Percentiles rank a stretch among this genome's conserved stretches.
phyloP scores from a whole-genome alignment of 2,113 vertebrate genomes.

The Prochilodus magdalenae region DNA sequence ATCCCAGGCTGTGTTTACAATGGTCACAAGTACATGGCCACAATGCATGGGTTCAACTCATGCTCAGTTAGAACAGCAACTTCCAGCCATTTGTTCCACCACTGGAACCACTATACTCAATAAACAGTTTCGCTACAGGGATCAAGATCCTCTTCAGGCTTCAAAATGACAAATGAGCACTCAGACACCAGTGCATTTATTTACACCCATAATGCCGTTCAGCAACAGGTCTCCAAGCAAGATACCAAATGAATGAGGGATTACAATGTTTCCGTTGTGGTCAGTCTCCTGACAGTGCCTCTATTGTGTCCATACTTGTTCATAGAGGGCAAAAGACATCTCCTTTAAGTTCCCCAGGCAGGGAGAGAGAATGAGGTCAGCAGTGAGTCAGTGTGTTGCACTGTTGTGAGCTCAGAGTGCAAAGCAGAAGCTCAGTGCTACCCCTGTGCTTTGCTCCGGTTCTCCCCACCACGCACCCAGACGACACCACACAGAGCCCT shows the following conservation, averaged over 20 bases:
- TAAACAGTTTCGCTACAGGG: too few relatives aligned
- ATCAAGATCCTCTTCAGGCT: not conserved
- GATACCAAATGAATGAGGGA: conserved; percentile 19
- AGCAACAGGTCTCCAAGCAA: not conserved
- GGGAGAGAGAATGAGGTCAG: conserved; percentile 25
- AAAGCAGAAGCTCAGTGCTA: conserved; percentile 17
- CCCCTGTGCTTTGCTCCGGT: conserved; percentile 14
- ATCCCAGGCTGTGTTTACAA: too few relatives aligned
- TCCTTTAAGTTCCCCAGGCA: conserved; percentile 27
- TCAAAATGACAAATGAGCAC: not conserved
- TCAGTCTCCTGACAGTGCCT: conserved; percentile 4
- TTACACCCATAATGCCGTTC: not conserved
- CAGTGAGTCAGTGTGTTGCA: conserved; percentile 18
- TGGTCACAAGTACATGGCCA: too few relatives aligned
- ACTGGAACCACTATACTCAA: too few relatives aligned
- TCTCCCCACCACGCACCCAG: conserved; percentile 17
- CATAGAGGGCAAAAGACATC: conserved; percentile 25
- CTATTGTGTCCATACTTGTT: conserved; percentile 8
- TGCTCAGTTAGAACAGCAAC: too few relatives aligned
- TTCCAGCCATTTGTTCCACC: too few relatives aligned
- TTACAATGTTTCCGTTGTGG: conserved; percentile 2
- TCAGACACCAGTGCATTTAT: not conserved
- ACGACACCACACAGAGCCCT: conserved; percentile 8
- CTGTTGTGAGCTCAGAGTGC: conserved; percentile 18
- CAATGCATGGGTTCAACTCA: too few relatives aligned